Evolutionary conservation across 2,113 vertebrate species (phyloP), one percentile per base, ranked within the genome.

Genomic region (Aegotheles bennettii): DNA sequence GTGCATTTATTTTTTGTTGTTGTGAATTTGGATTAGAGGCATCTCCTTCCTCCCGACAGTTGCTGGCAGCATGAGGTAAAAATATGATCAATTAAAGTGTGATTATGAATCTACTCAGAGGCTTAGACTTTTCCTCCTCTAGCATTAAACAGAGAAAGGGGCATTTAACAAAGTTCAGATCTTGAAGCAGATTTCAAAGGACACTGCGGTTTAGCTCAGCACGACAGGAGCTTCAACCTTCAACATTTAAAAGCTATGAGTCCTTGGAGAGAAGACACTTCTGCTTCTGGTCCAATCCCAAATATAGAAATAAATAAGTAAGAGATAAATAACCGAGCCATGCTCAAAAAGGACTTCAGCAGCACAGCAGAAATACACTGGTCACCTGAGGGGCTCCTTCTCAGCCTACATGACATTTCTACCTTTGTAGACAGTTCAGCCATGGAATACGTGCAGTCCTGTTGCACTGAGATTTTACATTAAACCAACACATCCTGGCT

Each of bases 61-160:
- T 84, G 79, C 88, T 97, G 76, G 90, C 85, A 95, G 94, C 64
- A 21, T 5, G 43, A 71, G 84, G 73, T 50, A 92, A 92, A 96
- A 84, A 92, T 87, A 92, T 86, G 88, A 95, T 96, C 94, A 95
- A 96, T 94, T 96, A 90, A 92, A 95, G 80, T 75, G 90, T 93
- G 90, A 90, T 88, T 84, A 10, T n/a, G 95, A 96, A 93, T 95
- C 76, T 86, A 89, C 86, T 92, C 86, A 68, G 69, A 88, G 75
- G 85, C 90, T 88, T 70, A 77, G 79, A 42, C 40, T 78, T 64
- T 60, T 84, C 83, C 83, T 93, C 57, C 73, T 89, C 76, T 70
- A 87, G 51, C 31, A 35, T 53, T 68, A 51, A 84, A 84, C 0
- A 83, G 87, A 92, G 85, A 70, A 88, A 71, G 73, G 73, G 68